A percentile compares a stretch with the other conserved stretches of the same genome.
These are phyloP conservation scores for Trichosurus vulpecula DNA, from an alignment of 2,797 vertebrate genomes.

Conservation along the genomic window DNA sequence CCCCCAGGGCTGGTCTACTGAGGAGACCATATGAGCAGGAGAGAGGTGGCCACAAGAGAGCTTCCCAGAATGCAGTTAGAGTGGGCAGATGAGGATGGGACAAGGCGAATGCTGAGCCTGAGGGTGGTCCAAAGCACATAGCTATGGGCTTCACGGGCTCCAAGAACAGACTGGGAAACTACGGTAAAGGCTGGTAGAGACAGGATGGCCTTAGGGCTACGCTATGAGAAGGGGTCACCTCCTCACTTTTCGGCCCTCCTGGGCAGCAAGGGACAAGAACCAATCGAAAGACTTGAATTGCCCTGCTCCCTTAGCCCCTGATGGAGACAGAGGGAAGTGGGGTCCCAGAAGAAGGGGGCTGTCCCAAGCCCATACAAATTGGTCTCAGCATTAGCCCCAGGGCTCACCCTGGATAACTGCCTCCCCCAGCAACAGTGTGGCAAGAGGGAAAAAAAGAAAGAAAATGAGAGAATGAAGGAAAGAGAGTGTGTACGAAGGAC, in stretches of 20 bases:
- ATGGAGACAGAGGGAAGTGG: not conserved
- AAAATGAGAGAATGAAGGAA: not conserved
- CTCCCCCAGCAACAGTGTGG: not conserved
- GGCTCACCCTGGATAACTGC: constrained; percentile 47
- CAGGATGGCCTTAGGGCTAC: not conserved
- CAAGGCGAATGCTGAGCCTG: not conserved
- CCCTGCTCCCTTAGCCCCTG: not conserved
- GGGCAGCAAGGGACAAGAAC: not conserved
- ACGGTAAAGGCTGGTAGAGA: not conserved
- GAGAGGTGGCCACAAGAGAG: not conserved
- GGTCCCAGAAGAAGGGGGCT: too few species aligned
- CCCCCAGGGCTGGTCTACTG: not conserved
- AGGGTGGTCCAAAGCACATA: not conserved
- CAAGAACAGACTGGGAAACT: not conserved
- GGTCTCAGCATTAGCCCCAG: constrained; percentile 53
- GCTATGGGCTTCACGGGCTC: not conserved
- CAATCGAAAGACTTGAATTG: not conserved
- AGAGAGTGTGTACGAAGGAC: not conserved
- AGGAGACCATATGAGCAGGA: not conserved
- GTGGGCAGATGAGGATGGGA: not conserved
- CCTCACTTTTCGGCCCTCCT: not conserved
- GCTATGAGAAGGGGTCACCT: not conserved
- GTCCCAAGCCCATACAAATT: not conserved
- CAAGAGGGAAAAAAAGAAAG: not conserved
- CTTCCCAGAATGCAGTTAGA: not conserved